phyloP scores from a whole-genome alignment of 2,888 invertebrate genomes.

The Mechanitis messenoides region DNA sequence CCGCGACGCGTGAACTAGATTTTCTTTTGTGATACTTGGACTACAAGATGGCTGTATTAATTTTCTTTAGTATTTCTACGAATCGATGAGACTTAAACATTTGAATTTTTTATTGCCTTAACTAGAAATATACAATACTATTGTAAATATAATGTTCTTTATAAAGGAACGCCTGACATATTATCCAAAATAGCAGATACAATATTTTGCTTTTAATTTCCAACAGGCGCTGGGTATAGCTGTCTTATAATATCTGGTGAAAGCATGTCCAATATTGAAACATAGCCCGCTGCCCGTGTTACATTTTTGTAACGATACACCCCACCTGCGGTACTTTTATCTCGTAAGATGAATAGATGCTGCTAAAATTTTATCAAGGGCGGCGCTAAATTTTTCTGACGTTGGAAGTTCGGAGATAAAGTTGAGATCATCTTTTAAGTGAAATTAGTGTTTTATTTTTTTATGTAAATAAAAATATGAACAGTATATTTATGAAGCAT shows the following conservation, averaged over 20 bases:
- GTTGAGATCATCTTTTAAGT: slow-evolving; percentile 6
- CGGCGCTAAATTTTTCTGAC: slow-evolving; percentile 5
- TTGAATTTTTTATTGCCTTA: not conserved
- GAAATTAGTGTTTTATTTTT: not conserved
- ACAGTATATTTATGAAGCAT: too few species aligned
- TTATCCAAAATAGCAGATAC: not conserved
- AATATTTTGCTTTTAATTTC: slow-evolving; percentile 3
- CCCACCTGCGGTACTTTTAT: slow-evolving; percentile 15
- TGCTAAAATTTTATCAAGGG: slow-evolving; percentile 18
- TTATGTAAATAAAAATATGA: too few species aligned
- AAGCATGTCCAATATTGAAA: slow-evolving; percentile 17
- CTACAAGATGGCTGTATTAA: not conserved
- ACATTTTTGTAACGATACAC: slow-evolving; percentile 17
- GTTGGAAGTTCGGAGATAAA: slow-evolving; percentile 1
- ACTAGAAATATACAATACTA: not conserved
- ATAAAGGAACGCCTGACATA: slow-evolving; percentile 2
- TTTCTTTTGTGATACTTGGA: not conserved
- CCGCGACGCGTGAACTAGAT: slow-evolving; percentile 1
- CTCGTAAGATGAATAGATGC: slow-evolving; percentile 15
- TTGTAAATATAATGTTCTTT: not conserved
- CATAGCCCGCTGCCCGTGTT: slow-evolving; percentile 11
- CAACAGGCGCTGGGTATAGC: slow-evolving; percentile 1
- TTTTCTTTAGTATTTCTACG: too few species aligned
- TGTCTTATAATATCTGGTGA: slow-evolving; percentile 10
- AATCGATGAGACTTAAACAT: too few species aligned